phyloP scores from a whole-genome alignment of 2,113 vertebrate genomes.

The Menidia beryllina region DNA sequence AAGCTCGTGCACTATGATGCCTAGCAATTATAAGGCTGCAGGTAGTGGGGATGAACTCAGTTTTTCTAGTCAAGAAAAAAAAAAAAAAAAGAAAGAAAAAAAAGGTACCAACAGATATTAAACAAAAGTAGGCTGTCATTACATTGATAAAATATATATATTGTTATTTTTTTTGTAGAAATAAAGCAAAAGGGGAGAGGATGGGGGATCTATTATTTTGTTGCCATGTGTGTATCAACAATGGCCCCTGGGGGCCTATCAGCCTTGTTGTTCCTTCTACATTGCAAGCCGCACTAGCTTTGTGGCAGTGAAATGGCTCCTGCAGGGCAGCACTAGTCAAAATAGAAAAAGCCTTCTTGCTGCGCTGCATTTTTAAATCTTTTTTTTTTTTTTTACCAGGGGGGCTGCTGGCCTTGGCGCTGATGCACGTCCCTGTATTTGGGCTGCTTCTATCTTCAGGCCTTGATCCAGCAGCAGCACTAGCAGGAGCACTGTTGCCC shows the following conservation, averaged over 20 bases:
- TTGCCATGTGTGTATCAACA: conserved; percentile 4
- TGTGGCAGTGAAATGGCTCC: conserved; percentile 28
- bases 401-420: conserved; percentile 35
- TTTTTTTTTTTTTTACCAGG: conserved; percentile 56
- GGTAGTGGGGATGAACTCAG: neutral
- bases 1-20: conserved; percentile 23
- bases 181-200: neutral
- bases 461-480: conserved; percentile 42
- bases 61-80: too few species aligned
- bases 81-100: too few species aligned
- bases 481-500: conserved; percentile 49
- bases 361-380: conserved; percentile 7
- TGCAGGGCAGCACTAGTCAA: conserved; percentile 25
- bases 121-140: neutral
- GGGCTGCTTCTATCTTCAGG: conserved; percentile 34
- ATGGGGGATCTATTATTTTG: neutral
- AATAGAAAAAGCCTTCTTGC: conserved; percentile 30
- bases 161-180: neutral
- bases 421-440: conserved; percentile 31
- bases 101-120: too few species aligned
- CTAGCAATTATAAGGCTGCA: neutral
- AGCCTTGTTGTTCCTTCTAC: conserved; percentile 2
- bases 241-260: neutral
- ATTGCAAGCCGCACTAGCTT: conserved; percentile 34
- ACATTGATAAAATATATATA: neutral